phyloP scores from a whole-genome alignment of 2,113 vertebrate genomes.

The Boulengeromyrus knoepffleri region DNA sequence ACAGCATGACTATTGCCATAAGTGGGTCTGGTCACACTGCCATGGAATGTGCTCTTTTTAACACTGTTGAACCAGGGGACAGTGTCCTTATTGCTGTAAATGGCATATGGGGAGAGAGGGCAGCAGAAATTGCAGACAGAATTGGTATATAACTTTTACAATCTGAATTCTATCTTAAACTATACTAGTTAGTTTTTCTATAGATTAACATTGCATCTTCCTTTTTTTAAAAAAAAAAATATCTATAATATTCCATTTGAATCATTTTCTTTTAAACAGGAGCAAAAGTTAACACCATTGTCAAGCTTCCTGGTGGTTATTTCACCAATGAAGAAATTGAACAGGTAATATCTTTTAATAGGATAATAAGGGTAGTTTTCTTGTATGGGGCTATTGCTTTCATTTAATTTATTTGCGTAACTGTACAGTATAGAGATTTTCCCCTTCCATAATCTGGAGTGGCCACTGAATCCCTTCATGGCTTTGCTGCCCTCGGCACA shows the following conservation, averaged over 20 bases:
- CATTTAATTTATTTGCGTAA: not conserved
- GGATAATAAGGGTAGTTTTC: not conserved
- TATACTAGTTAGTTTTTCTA: not conserved
- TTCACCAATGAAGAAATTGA: conserved; percentile 75
- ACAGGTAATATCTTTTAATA: conserved; percentile 57
- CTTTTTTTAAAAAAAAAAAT: not conserved
- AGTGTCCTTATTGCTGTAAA: conserved; percentile 71
- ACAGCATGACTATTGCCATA: conserved; percentile 74
- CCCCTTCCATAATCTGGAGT: not conserved
- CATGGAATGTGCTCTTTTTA: conserved; percentile 83
- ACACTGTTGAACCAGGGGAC: conserved; percentile 75
- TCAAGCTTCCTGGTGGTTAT: conserved; percentile 68
- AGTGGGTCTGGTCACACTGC: conserved; percentile 84
- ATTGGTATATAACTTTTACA: conserved; percentile 58
- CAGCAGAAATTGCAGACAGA: conserved; percentile 73
- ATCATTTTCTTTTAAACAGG: conserved; percentile 52
- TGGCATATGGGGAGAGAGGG: conserved; percentile 87
- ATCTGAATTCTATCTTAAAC: not conserved
- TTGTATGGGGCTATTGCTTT: not conserved
- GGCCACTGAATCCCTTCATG: not conserved
- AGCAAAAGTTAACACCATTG: conserved; percentile 68
- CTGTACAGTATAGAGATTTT: not conserved
- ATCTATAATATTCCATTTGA: not conserved
- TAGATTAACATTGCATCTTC: not conserved
- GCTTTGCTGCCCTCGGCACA: not conserved